A percentile compares a stretch with the other conserved stretches of the same genome.
Evolutionary conservation across 2,888 invertebrate species (phyloP).

Genomic region (Podotricha telesiphe): DNA sequence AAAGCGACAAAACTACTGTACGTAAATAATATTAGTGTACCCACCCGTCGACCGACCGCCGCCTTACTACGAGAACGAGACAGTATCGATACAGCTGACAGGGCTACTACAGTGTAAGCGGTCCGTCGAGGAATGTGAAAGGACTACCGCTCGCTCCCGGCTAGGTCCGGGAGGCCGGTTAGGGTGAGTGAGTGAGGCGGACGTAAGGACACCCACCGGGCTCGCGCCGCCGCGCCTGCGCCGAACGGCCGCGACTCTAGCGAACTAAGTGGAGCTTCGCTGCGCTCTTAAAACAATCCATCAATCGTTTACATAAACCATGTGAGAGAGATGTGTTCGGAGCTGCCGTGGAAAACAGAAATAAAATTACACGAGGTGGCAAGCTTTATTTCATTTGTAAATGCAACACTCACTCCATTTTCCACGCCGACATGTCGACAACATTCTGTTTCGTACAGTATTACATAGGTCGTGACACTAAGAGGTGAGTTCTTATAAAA

Average conservation of each 20-base stretch:
- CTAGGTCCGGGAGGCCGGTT: conserved; percentile 44
- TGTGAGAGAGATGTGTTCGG: conserved; percentile 28
- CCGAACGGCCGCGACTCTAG: too few relatives aligned
- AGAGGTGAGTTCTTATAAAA: conserved; percentile 4
- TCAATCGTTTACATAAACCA: conserved; percentile 25
- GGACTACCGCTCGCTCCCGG: conserved; percentile 77
- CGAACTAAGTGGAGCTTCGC: neutral
- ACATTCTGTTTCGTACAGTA: conserved; percentile 25
- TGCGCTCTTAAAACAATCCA: conserved; percentile 18
- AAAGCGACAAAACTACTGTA: conserved; percentile 82
- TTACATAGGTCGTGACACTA: neutral
- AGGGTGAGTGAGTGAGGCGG: neutral
- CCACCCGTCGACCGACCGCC: conserved; percentile 80
- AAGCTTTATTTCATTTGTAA: conserved; percentile 61
- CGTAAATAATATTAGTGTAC: conserved; percentile 80
- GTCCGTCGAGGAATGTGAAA: conserved; percentile 80
- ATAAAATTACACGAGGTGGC: conserved; percentile 61
- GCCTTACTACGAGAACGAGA: conserved; percentile 80
- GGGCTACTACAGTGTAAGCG: conserved; percentile 81
- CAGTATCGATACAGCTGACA: conserved; percentile 71
- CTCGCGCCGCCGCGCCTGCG: neutral
- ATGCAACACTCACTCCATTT: conserved; percentile 61
- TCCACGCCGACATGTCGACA: conserved; percentile 56
- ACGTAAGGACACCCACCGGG: too few relatives aligned
- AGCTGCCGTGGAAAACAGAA: conserved; percentile 72